These are phyloP conservation scores for Pheosia gnoma DNA, from an alignment of 2,888 invertebrate species.

Conservation along the genomic window DNA sequence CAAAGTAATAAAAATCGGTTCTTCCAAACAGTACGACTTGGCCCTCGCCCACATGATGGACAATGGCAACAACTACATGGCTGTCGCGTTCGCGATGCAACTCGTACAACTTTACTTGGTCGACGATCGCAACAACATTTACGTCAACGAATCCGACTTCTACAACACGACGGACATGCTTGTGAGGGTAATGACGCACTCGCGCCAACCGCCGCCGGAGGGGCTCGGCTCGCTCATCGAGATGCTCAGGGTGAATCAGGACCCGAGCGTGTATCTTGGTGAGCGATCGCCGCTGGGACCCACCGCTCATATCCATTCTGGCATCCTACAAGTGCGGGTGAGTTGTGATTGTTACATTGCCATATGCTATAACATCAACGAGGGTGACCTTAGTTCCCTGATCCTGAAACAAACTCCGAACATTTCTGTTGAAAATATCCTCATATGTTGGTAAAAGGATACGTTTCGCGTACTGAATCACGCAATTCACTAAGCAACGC, in stretches of 20 bases:
- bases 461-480: too few species aligned
- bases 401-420: too few species aligned
- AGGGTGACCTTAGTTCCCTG: too few species aligned
- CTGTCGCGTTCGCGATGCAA: conserved; percentile 95
- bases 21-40: conserved; percentile 87
- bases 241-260: conserved; percentile 89
- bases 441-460: too few species aligned
- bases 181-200: conserved; percentile 89
- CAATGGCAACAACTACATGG: conserved; percentile 91
- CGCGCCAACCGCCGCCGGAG: conserved; percentile 91
- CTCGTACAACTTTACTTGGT: conserved; percentile 93
- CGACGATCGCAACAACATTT: conserved; percentile 90
- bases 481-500: too few species aligned
- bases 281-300: conserved; percentile 92
- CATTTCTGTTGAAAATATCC: too few species aligned
- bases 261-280: conserved; percentile 87
- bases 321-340: conserved; percentile 92
- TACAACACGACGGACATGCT: conserved; percentile 94
- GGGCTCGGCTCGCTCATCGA: conserved; percentile 93
- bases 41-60: conserved; percentile 94
- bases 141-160: conserved; percentile 93
- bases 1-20: not conserved
- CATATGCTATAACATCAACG: too few species aligned
- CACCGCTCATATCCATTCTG: conserved; percentile 95
- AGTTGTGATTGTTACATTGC: conserved; percentile 48